Evolutionary conservation across 2,888 invertebrate genomes (phyloP), one percentile per base, ranked within the genome.

Genomic region (Nymphalis c-album): DNA sequence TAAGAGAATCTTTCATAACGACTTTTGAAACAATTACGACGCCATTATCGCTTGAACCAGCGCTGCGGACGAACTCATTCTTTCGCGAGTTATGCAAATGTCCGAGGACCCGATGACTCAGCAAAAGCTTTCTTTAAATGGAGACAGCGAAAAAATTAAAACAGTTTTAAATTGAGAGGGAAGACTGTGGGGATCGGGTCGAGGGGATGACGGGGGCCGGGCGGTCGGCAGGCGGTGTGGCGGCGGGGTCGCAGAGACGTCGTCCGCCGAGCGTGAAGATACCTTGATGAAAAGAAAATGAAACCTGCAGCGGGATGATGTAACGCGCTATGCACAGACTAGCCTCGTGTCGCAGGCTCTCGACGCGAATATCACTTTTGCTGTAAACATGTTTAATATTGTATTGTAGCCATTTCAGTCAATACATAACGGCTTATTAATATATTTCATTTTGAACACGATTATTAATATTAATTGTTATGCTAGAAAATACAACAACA

Each of bases 241-340:
- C 48, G 69, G 55, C 60, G 64, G 69, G 67, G 63, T 63, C 71
- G 68, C 71, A 71, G 76, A 74, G 74, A 80, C 81, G 83, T 78
- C 79, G 80, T 79, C 82, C 78, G 79, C 79, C 73, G 80, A 85
- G 86, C 86, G 84, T 84, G 81, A 85, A 86, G 81, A 83, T 81
- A 81, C 83, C 84, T 83, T 85, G 85, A 87, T 87, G 86, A 87
- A 87, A 87, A 86, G 86, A 87, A 86, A 87, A 87, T 87, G 86
- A 86, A 83, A 82, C 83, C 75, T 73, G 74, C 75, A 75, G 69
- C 74, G 71, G 64, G 69, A 69, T 73, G 72, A 72, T 68, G 71
- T 73, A 65, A 70, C 74, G 69, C 69, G 65, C 60, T 46, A 35
- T 22, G 48, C 67, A 69, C 69, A 76, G 76, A 71, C 40, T 48